Conservation (phyloP, 1,140 invertebrate genomes). For the Dreissena rostriformis region DNA sequence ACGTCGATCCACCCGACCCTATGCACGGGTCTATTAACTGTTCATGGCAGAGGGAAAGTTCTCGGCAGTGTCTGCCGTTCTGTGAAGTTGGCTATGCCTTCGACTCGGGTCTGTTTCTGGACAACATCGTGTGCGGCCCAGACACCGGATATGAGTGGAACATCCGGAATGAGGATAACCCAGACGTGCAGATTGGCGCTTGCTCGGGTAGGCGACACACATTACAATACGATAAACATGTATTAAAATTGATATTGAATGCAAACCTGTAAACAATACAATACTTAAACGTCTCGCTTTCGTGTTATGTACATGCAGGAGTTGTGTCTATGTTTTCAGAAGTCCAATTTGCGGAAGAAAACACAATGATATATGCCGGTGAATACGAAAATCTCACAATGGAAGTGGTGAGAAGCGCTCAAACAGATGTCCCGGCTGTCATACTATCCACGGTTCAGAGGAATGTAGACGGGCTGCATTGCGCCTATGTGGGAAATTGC, state of each 20-base stretch:
- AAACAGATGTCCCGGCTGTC: too few species aligned
- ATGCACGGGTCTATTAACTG: constrained; percentile 19
- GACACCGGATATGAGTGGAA: constrained; percentile 38
- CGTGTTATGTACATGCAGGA: too few species aligned
- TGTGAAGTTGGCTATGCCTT: constrained; percentile 37
- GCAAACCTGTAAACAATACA: too few species aligned
- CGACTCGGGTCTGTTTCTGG: constrained; percentile 8
- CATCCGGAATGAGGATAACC: constrained; percentile 5
- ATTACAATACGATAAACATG: too few species aligned
- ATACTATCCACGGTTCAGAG: too few species aligned
- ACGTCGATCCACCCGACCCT: background rate
- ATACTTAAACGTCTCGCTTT: too few species aligned
- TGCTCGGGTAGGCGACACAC: constrained; percentile 11
- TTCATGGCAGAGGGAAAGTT: constrained; percentile 8
- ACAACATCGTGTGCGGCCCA: background rate
- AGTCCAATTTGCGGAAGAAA: background rate
- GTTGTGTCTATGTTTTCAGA: background rate
- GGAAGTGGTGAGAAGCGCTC: too few species aligned
- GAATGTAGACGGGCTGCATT: too few species aligned
- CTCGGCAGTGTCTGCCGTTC: background rate
- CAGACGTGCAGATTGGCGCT: constrained; percentile 1
- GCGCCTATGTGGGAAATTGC: too few species aligned
- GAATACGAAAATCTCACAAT: background rate
- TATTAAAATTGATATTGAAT: too few species aligned
- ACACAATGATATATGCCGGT: background rate